Conservation (phyloP, 2,888 invertebrate genomes). For the Drosophila prostipennis region DNA sequence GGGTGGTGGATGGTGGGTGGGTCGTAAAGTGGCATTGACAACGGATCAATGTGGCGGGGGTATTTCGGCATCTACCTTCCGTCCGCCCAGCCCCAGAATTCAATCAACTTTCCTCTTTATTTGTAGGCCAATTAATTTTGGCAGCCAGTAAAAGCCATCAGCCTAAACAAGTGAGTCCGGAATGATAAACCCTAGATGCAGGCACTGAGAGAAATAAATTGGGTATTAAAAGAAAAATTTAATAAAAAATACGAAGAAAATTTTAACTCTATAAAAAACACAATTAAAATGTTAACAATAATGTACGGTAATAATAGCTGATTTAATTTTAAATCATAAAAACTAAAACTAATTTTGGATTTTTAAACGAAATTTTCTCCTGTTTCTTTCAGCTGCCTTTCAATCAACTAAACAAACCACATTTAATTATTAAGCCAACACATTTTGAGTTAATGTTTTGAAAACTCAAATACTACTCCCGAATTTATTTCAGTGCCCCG, state of each 20-base stretch:
- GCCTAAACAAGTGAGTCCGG: conserved; percentile 25
- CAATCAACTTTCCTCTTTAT: conserved; percentile 38
- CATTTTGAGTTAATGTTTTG: neutral
- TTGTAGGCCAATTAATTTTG: conserved; percentile 42
- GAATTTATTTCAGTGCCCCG: conserved; percentile 4
- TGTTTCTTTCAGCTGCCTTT: neutral
- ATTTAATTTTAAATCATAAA: too few species aligned
- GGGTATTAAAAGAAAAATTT: neutral
- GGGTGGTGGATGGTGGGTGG: neutral
- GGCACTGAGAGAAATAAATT: conserved; percentile 3
- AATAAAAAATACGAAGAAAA: too few species aligned
- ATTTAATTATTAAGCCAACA: neutral
- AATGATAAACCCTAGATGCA: conserved; percentile 17
- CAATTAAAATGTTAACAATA: too few species aligned
- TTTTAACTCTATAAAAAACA: too few species aligned
- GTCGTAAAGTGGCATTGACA: conserved; percentile 22
- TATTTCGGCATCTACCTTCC: neutral
- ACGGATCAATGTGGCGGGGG: conserved; percentile 20
- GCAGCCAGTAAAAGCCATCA: conserved; percentile 45
- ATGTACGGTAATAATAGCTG: too few species aligned
- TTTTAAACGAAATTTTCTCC: too few species aligned
- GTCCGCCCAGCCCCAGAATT: conserved; percentile 6
- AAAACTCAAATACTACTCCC: neutral
- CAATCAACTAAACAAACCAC: neutral
- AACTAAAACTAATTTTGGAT: too few species aligned